phyloP scores from a whole-genome alignment of 2,113 vertebrate species.

The Kryptolebias marmoratus region DNA sequence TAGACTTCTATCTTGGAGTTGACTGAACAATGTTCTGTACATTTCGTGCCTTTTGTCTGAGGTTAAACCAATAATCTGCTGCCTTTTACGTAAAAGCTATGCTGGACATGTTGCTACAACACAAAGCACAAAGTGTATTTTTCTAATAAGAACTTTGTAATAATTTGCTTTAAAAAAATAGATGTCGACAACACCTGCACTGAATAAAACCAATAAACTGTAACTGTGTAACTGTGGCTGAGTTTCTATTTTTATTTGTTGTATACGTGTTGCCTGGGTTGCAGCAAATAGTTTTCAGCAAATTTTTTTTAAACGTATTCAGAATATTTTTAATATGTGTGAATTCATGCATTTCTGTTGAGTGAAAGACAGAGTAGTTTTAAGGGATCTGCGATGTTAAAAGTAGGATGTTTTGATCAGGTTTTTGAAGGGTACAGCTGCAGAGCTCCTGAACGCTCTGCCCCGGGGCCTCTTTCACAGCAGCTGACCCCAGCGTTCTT shows the following conservation, averaged over 20 bases:
- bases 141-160: too few species aligned
- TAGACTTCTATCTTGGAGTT: neutral
- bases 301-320: too few species aligned
- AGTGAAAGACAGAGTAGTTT: neutral
- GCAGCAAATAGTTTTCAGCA: too few species aligned
- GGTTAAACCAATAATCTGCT: neutral
- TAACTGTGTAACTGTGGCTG: too few species aligned
- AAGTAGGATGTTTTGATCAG: conserved; percentile 26
- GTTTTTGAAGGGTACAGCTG: conserved; percentile 19
- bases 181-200: too few species aligned
- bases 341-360: neutral
- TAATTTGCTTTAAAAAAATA: too few species aligned
- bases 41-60: neutral
- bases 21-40: neutral
- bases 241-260: too few species aligned
- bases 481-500: conserved; percentile 28
- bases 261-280: too few species aligned
- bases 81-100: too few species aligned
- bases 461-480: conserved; percentile 32
- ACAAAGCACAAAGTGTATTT: too few species aligned
- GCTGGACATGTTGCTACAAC: too few species aligned
- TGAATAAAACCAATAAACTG: too few species aligned
- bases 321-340: neutral
- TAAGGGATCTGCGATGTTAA: conserved; percentile 6
- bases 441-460: conserved; percentile 3